Evolutionary conservation across 2,113 vertebrate genomes (phyloP), one percentile per base, ranked within the genome.

Genomic region (Numenius arquata): DNA sequence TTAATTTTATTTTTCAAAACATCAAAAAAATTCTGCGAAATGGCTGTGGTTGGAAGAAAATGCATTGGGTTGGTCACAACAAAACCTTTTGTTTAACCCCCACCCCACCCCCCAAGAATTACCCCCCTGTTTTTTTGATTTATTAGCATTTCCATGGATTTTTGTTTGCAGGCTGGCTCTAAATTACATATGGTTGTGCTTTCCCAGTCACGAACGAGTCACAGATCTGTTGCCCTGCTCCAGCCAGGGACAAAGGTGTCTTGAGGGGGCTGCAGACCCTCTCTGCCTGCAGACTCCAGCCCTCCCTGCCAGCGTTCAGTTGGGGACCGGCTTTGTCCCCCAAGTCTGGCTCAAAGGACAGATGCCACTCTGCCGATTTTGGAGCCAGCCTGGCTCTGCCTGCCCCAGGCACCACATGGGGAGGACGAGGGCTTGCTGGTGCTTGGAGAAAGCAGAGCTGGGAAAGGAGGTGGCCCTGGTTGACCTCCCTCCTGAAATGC

Each of bases 1-100:
- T 84, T 92, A 84, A 87, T 95, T 95, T 94, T 78, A 82, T 89
- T 94, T 95, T 87, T 78, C 84, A 74, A 85, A 87, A 75, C 73
- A 94, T 80, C 3, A 92, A 85, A 85, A 65, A 77, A 40, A 30
- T 3, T 55, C 80, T 87, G 59, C 55, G 73, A 67, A 95, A 92
- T 87, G 86, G 80, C 68, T 90, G 93, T 0, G 61, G 76, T 86
- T 92, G 73, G 91, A 84, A 93, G 80, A 53, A 84, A 92, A 90
- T 23, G 14, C 32, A 8, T 36, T 81, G 91, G 73, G 76, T 80
- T 74, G 79, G 86, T 94, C 86, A 87, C 53, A 81, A 89, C 65
- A 87, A 93, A 93, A 83, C 80, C 68, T 93, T 93, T 81, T 67
- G 71, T 74, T 78, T 77, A 80, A 72, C 61, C 20, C 7, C 30